phyloP scores from a whole-genome alignment of 2,888 invertebrate genomes.

The Alloplasta piceator region DNA sequence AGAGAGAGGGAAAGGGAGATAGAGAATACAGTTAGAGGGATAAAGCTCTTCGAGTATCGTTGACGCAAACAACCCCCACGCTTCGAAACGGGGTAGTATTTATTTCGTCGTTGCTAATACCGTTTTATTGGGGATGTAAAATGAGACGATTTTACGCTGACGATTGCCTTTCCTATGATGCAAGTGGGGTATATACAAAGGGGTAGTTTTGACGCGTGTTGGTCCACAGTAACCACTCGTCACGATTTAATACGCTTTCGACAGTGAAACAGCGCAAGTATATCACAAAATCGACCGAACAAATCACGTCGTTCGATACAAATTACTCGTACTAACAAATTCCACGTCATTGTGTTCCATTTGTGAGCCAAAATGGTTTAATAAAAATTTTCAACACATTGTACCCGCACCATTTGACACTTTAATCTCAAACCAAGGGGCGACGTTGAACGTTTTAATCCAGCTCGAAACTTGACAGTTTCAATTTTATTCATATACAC shows the following conservation, averaged over 20 bases:
- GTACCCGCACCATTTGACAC: too few species aligned
- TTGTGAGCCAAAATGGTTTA: too few species aligned
- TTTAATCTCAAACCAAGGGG: too few species aligned
- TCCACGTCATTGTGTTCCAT: too few species aligned
- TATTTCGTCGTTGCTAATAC: constrained; percentile 77
- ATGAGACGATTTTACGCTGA: constrained; percentile 76
- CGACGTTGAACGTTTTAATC: too few species aligned
- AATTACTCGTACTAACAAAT: too few species aligned
- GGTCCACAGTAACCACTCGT: constrained; percentile 23
- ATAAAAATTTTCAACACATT: too few species aligned
- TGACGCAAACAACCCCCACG: constrained; percentile 73
- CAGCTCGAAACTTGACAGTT: too few species aligned
- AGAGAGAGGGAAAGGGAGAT: constrained; percentile 13
- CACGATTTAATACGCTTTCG: constrained; percentile 30
- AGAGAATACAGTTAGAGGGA: constrained; percentile 42
- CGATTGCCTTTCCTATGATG: constrained; percentile 68
- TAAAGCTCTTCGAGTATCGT: constrained; percentile 63
- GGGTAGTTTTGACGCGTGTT: constrained; percentile 6
- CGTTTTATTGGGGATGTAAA: constrained; percentile 79
- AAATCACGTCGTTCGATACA: background rate
- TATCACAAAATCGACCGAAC: constrained; percentile 31
- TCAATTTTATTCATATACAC: too few species aligned
- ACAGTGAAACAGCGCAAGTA: constrained; percentile 1
- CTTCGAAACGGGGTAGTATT: constrained; percentile 70
- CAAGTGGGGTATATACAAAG: constrained; percentile 3